These are phyloP conservation scores for Erythrocercus mccallii DNA, from an alignment of 2,113 vertebrate genomes.

Conservation along the genomic window DNA sequence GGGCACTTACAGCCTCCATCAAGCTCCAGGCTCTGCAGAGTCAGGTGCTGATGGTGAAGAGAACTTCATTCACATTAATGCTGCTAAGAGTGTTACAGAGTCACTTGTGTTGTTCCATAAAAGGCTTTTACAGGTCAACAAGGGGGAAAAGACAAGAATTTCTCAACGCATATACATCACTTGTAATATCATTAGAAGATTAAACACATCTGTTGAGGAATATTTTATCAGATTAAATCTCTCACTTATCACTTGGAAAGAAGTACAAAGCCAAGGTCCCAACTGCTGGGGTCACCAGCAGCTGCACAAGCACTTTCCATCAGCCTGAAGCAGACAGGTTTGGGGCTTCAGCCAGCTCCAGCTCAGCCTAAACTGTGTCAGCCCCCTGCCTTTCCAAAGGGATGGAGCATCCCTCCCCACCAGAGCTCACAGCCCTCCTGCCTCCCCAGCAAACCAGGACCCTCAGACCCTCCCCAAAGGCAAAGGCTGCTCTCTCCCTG, in stretches of 20 bases:
- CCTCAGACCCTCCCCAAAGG: background rate
- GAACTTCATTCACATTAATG: background rate
- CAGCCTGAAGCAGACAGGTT: background rate
- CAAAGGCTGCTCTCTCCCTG: background rate
- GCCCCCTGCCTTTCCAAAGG: background rate
- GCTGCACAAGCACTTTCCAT: background rate
- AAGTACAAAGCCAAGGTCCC: background rate
- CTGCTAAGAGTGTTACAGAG: background rate
- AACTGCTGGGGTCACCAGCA: background rate
- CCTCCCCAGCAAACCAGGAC: background rate
- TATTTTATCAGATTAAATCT: background rate
- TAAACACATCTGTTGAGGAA: background rate
- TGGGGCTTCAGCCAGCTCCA: background rate
- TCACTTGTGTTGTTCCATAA: background rate
- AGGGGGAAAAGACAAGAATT: background rate
- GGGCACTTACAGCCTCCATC: background rate
- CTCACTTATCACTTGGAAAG: background rate
- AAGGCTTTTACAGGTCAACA: conserved; percentile 6
- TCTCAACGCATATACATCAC: background rate
- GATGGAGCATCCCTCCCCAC: background rate
- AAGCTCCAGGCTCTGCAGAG: background rate
- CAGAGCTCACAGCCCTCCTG: background rate
- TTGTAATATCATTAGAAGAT: conserved; percentile 21
- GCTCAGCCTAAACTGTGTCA: background rate
- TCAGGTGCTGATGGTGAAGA: background rate